Percentiles rank a stretch among this genome's conserved stretches.
phyloP scores from a whole-genome alignment of 2,797 vertebrate genomes.

The Acanthurus tractus region DNA sequence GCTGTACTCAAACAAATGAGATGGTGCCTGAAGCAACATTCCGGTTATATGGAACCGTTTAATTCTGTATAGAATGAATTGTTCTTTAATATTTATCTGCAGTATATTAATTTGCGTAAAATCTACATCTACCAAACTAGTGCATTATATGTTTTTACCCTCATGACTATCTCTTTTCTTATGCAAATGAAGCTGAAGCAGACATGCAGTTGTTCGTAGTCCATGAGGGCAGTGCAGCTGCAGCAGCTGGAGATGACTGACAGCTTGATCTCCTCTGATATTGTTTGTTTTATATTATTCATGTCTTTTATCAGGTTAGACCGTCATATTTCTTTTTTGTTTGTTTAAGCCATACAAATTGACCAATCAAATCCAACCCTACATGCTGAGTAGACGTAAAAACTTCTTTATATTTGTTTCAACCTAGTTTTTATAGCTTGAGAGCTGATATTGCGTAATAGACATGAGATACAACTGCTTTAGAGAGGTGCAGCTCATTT shows the following conservation, averaged over 20 bases:
- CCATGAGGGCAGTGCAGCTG: slow-evolving; percentile 5
- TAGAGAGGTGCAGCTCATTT: not conserved
- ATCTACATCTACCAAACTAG: not conserved
- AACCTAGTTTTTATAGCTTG: slow-evolving; percentile 1
- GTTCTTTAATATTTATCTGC: not conserved
- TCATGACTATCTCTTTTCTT: not conserved
- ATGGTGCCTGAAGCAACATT: too few relatives aligned
- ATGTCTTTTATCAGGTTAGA: not conserved
- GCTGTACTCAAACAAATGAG: too few relatives aligned
- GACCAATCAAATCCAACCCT: not conserved
- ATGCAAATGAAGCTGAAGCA: slow-evolving; percentile 18
- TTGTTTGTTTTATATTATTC: not conserved
- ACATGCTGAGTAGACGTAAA: not conserved
- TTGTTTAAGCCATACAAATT: not conserved
- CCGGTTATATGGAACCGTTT: not conserved
- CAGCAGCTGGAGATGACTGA: slow-evolving; percentile 24
- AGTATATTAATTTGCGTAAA: not conserved
- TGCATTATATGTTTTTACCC: not conserved
- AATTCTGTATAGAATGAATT: not conserved
- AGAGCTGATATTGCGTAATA: not conserved
- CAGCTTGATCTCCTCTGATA: slow-evolving; percentile 2
- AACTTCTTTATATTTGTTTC: not conserved
- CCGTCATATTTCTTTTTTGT: not conserved
- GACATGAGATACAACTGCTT: not conserved
- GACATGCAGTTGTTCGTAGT: slow-evolving; percentile 26